Evolutionary conservation across 30 jellyfish, hydroid and myxozoan species (phyloP).

Genomic region (Aurelia sp.): DNA sequence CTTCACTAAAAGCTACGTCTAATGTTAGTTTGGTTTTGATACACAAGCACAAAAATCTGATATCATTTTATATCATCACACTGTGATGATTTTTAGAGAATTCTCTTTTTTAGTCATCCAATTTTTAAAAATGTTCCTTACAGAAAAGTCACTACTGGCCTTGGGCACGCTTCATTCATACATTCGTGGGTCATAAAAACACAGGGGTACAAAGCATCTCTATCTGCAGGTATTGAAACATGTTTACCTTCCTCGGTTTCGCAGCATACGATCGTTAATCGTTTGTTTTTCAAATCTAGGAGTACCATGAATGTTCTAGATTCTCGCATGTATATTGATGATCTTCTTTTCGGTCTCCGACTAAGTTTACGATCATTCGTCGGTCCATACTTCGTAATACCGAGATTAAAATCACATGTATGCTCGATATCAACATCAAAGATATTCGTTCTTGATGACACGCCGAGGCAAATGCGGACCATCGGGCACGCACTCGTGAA

Average conservation of each 20-base stretch:
- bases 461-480: slow-evolving; percentile 77
- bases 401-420: slow-evolving; percentile 66
- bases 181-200: slow-evolving; percentile 78
- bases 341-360: slow-evolving; percentile 63
- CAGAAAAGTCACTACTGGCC: slow-evolving; percentile 68
- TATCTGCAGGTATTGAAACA: slow-evolving; percentile 44
- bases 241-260: slow-evolving; percentile 78
- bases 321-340: slow-evolving; percentile 70
- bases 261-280: slow-evolving; percentile 66
- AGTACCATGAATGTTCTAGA: slow-evolving; percentile 68
- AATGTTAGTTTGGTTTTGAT: too few relatives aligned
- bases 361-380: slow-evolving; percentile 39
- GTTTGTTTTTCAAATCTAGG: slow-evolving; percentile 56
- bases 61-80: too few relatives aligned
- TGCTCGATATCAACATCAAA: slow-evolving; percentile 73
- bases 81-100: too few relatives aligned
- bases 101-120: too few relatives aligned
- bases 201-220: slow-evolving; percentile 67
- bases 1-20: too few relatives aligned
- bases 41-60: too few relatives aligned
- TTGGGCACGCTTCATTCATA: slow-evolving; percentile 69
- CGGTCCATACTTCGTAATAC: slow-evolving; percentile 75
- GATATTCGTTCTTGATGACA: slow-evolving; percentile 64
- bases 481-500: slow-evolving; percentile 71
- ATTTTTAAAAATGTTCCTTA: not conserved